phyloP scores from a whole-genome alignment of 2,888 invertebrate species.

The Odontothrips loti region DNA sequence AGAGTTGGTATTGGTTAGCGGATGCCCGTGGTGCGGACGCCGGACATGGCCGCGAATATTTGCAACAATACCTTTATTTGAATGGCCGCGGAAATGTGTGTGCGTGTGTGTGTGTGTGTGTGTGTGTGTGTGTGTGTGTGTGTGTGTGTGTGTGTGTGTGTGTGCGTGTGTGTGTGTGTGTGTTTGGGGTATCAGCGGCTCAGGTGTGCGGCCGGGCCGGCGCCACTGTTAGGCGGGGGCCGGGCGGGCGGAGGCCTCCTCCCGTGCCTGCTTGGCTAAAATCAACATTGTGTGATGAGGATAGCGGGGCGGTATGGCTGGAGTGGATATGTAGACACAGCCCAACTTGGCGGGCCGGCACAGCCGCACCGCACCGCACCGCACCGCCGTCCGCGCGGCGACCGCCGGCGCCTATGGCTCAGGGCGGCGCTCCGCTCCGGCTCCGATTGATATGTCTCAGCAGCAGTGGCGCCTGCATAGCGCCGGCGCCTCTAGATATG shows the following conservation, averaged over 20 bases:
- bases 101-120: not conserved
- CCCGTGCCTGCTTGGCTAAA: conserved; percentile 2
- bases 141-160: not conserved
- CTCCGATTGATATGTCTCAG: conserved; percentile 21
- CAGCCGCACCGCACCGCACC: not conserved
- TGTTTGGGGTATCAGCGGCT: not conserved
- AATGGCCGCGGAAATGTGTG: not conserved
- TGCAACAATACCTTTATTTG: not conserved
- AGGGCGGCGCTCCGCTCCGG: not conserved
- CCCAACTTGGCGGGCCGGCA: not conserved
- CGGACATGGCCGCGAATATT: not conserved
- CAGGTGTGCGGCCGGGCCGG: conserved; percentile 3
- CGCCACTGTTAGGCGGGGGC: not conserved
- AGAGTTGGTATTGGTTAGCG: too few species aligned
- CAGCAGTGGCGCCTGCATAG: not conserved
- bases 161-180: not conserved
- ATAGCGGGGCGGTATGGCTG: not conserved
- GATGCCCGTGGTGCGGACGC: too few species aligned
- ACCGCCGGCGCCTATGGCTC: too few species aligned
- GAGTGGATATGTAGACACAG: conserved; percentile 15
- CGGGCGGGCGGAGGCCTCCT: not conserved
- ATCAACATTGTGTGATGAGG: conserved; percentile 24
- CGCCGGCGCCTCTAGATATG: not conserved
- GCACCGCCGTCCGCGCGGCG: not conserved
- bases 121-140: not conserved